Base-by-base conservation (phyloP, 2,113 vertebrate species). In the Poecile atricapillus region DNA sequence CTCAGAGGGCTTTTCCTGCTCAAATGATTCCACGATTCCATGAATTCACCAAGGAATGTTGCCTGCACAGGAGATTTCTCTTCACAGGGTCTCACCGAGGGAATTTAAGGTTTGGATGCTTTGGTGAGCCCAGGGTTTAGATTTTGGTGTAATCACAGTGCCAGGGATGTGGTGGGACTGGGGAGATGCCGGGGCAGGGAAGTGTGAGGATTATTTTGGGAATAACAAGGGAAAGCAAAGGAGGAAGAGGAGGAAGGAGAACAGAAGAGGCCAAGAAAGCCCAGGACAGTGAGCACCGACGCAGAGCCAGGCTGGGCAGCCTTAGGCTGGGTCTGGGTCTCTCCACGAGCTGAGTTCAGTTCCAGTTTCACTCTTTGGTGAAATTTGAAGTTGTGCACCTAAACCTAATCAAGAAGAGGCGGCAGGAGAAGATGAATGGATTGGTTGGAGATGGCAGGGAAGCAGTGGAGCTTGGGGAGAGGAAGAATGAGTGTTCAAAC, bases 61-160 rank as follows among this genome's bases (percentile, higher is more conserved):
- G 10, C 4, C 60, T 67, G 56, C 35, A 18, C 24, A 8, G 33
- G 15, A 21, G 3, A 13, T 8, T 19, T 60, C 28, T 55, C 73
- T 23, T 30, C 10, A 3, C 2, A 10, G n/a, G 21, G 8, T n/a
- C n/a, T 33, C 15, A 31, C 27, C 1, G 2, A 58, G 5, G 35
- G 35, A 52, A 28, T 41, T 28, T 5, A 19, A 28, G 25, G 16
- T 50, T 80, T 44, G 18, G 9, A 16, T 76, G 21, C 1, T 59
- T 12, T 35, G 31, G 18, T 35, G 58, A 71, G 23, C 23, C 35
- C 2, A 0, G 39, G 44, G 12, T 30, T 76, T 43, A 7, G n/a
- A 11, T 73, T 77, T 88, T 76, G 50, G 62, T 14, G 20, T 12
- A 46, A 50, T 56, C 35, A 2, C 39, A 19, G 19, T 23, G 16